These are phyloP conservation scores for Catamblyrhynchus diadema DNA, from an alignment of 2,797 vertebrate species.

Conservation along the genomic window DNA sequence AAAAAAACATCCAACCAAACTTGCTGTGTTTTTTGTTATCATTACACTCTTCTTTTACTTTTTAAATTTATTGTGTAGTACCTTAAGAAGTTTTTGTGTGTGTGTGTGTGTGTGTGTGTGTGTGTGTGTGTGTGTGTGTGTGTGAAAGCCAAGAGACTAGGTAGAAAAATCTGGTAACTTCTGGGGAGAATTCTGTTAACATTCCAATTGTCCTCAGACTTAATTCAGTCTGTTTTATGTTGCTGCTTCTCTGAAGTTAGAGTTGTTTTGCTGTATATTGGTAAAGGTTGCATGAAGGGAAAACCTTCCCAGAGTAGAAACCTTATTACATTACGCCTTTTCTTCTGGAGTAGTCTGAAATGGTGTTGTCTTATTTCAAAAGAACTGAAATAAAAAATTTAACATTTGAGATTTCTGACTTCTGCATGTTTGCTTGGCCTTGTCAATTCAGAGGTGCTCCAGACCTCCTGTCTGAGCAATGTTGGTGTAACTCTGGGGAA, in stretches of 20 bases:
- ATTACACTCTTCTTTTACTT: background rate
- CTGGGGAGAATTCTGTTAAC: background rate
- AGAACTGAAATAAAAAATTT: background rate
- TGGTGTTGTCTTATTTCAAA: background rate
- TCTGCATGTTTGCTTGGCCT: background rate
- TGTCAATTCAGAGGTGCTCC: background rate
- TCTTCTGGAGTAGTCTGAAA: background rate
- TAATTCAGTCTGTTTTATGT: background rate
- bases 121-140: too few relatives aligned
- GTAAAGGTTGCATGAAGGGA: background rate
- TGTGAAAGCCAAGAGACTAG: background rate
- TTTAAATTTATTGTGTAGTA: background rate
- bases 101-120: accelerated
- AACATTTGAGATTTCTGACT: background rate
- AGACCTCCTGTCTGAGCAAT: background rate
- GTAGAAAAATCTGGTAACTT: background rate
- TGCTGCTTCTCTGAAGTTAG: background rate
- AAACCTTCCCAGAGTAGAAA: background rate
- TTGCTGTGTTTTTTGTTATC: background rate
- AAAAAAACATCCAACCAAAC: background rate
- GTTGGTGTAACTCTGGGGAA: background rate
- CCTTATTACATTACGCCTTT: background rate
- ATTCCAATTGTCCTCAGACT: background rate
- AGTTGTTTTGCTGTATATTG: background rate
- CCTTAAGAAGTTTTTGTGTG: background rate